Evolutionary conservation across 1,140 invertebrate species (phyloP), one percentile per base, ranked within the genome.

Genomic region (Trichonephila clavipes): DNA sequence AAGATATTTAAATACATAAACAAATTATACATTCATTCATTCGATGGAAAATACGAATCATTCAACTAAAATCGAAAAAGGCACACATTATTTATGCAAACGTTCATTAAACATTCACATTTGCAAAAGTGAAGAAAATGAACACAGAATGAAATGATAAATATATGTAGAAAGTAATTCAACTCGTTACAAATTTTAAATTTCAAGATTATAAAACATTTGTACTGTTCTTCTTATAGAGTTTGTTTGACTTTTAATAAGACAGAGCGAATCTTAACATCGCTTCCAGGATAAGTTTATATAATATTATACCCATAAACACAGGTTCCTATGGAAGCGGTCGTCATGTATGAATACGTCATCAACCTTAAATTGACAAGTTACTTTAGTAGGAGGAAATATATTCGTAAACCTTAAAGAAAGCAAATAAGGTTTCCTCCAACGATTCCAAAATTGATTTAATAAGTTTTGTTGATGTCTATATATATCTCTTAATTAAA

Each of bases 381-480:
- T 18, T 10, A 59, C 6, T 19, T 86, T 61, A 24, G 58, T 19
- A 24, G 24, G 18, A 2, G 14, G 14, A 59, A 21, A 58, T 59
- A n/a, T n/a, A 85, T 59, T 85, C 7, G 3, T 59, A 58, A 18
- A 61, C n/a, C 18, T 85, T 85, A 51, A 59, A 19, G 21, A n/a
- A 14, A 61, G n/a, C n/a, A 82, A 6, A 34, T 81, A 81, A 21
- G 40, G n/a, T 28, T 62, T 82, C 72, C 72, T 58, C 69, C 69
- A 90, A 16, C 72, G 10, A 28, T 61, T 24, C 88, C 88, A 90
- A 61, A 90, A 90, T n/a, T 82, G 44, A 12, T 82, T 90, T 19
- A 89, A 28, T 14, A 90, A 19, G 40, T 62, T 40, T 82, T 90
- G 51, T 0, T 82, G 89, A 44, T 82, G 10, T 34, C 82, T 90